Evolutionary conservation across 1,140 invertebrate species (phyloP).

Genomic region (Philotrypesis tridentata): DNA sequence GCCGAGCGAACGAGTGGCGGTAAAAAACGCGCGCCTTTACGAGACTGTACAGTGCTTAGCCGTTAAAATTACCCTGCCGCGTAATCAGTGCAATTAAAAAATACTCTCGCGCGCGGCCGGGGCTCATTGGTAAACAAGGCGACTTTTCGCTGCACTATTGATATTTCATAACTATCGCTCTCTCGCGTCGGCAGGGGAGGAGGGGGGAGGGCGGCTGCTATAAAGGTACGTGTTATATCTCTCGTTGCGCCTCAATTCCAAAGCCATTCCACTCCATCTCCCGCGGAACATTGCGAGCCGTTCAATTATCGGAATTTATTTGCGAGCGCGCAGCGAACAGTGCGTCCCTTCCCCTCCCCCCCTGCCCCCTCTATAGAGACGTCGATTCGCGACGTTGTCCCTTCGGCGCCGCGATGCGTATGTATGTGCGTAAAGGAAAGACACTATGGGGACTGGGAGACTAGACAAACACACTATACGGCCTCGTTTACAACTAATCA

Average conservation of each 20-base stretch:
- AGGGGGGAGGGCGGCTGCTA: too few relatives aligned
- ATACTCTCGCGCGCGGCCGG: too few relatives aligned
- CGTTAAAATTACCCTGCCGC: background rate
- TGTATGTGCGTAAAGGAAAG: too few relatives aligned
- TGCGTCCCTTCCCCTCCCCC: too few relatives aligned
- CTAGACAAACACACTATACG: background rate
- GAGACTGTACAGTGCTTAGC: background rate
- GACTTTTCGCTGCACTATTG: background rate
- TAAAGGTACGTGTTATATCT: background rate
- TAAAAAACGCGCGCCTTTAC: background rate
- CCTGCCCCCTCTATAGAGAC: background rate
- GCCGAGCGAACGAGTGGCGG: background rate
- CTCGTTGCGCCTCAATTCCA: background rate
- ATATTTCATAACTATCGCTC: background rate
- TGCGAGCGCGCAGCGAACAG: background rate
- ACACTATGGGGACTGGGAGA: too few relatives aligned
- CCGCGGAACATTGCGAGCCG: background rate
- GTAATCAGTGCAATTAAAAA: background rate
- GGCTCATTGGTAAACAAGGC: background rate
- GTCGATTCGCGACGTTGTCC: background rate
- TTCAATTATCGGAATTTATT: conserved; percentile 7
- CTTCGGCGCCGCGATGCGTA: background rate
- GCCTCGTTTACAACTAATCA: background rate
- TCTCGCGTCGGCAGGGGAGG: too few relatives aligned
- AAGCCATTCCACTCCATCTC: background rate